Percentiles rank a stretch among this genome's conserved stretches.
These are phyloP conservation scores for Volucella bombylans DNA, from an alignment of 2,888 invertebrate genomes.

Conservation along the genomic window DNA sequence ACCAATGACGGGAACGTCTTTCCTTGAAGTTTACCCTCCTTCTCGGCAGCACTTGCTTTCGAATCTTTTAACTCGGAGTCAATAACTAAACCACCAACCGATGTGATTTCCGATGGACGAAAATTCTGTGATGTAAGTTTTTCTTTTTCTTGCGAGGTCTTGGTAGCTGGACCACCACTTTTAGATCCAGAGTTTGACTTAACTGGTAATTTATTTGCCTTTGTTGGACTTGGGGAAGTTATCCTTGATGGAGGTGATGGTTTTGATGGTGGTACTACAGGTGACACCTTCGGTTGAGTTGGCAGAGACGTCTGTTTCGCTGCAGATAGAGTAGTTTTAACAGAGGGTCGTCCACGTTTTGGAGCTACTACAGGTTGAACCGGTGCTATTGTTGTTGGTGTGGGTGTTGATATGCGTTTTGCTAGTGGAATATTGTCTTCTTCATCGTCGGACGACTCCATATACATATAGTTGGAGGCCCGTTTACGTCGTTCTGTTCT, in stretches of 20 bases:
- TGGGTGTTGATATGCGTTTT: slow-evolving; percentile 80
- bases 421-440: slow-evolving; percentile 83
- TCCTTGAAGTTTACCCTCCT: slow-evolving; percentile 89
- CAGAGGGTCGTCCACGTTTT: slow-evolving; percentile 39
- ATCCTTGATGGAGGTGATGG: slow-evolving; percentile 73
- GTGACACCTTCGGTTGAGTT: slow-evolving; percentile 19
- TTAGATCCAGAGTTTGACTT: slow-evolving; percentile 61
- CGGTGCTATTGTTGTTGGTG: neutral
- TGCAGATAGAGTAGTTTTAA: neutral
- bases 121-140: slow-evolving; percentile 78
- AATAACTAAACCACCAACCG: slow-evolving; percentile 88
- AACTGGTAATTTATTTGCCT: slow-evolving; percentile 51
- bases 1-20: slow-evolving; percentile 94
- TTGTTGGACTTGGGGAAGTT: slow-evolving; percentile 74
- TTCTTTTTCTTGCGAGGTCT: slow-evolving; percentile 35
- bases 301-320: neutral
- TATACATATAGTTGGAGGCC: slow-evolving; percentile 78
- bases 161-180: slow-evolving; percentile 15
- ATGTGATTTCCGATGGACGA: slow-evolving; percentile 88
- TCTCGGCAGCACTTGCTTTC: slow-evolving; percentile 87
- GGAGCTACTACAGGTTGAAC: too few species aligned
- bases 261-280: slow-evolving; percentile 27
- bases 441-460: slow-evolving; percentile 82
- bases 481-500: slow-evolving; percentile 76
- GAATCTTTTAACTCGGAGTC: slow-evolving; percentile 84